Percentiles rank a stretch among this genome's conserved stretches.
Conservation (phyloP, 2,113 vertebrate genomes). For the Urocolius indicus region DNA sequence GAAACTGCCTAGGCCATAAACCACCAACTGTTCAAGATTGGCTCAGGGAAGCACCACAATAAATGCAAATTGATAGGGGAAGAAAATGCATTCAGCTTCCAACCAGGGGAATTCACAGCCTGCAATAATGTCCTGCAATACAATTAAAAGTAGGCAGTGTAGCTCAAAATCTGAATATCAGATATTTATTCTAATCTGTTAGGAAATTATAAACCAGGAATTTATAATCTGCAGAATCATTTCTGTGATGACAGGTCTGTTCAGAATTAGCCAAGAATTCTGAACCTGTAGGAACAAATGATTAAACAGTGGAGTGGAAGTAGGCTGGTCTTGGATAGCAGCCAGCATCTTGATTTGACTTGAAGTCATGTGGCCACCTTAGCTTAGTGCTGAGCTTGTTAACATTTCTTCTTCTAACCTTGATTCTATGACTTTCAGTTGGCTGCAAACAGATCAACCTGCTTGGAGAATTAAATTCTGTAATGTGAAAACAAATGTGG, state of each 20-base stretch:
- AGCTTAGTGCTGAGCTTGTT: background rate
- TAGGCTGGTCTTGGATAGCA: background rate
- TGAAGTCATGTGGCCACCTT: background rate
- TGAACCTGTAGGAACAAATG: background rate
- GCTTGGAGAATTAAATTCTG: background rate
- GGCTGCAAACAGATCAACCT: background rate
- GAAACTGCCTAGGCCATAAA: conserved; percentile 40
- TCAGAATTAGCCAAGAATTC: background rate
- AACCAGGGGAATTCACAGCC: background rate
- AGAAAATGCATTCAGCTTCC: background rate
- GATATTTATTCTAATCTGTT: background rate
- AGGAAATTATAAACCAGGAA: background rate
- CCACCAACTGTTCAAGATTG: conserved; percentile 27
- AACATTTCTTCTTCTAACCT: rapidly evolving
- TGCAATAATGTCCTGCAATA: background rate
- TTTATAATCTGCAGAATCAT: background rate
- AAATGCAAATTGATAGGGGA: conserved; percentile 8
- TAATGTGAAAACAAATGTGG: background rate
- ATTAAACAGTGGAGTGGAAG: background rate
- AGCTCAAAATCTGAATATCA: background rate
- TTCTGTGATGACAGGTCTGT: background rate
- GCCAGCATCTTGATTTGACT: background rate
- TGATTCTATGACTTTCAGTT: background rate
- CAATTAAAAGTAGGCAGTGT: background rate
- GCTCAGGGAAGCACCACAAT: background rate